phyloP scores from a whole-genome alignment of 2,113 vertebrate species.

The Protomyctophum bolini region DNA sequence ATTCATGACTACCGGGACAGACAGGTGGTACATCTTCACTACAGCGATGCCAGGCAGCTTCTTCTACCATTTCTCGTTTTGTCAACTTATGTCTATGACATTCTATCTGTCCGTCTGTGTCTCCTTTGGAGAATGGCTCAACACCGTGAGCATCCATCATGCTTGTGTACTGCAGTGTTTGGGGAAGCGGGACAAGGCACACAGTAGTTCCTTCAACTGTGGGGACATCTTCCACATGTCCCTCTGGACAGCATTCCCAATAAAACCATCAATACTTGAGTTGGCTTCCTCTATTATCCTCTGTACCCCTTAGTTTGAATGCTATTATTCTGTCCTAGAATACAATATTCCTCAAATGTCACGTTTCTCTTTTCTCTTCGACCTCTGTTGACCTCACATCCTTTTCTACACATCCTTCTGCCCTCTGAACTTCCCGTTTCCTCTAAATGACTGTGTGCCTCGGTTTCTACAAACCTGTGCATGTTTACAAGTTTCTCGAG shows the following conservation, averaged over 20 bases:
- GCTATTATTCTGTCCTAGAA: not conserved
- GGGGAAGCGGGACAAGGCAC: conserved; percentile 45
- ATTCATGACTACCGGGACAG: conserved; percentile 20
- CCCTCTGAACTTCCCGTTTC: conserved; percentile 20
- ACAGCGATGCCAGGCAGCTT: conserved; percentile 5
- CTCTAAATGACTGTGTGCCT: conserved; percentile 37
- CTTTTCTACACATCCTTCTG: conserved; percentile 17
- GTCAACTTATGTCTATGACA: not conserved
- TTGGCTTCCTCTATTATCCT: not conserved
- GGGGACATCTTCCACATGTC: conserved; percentile 22
- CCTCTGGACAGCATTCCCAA: conserved; percentile 4
- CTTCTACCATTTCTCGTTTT: conserved; percentile 1
- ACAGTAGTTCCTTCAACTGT: conserved; percentile 22
- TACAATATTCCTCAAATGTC: conserved; percentile 1
- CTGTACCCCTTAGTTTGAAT: not conserved
- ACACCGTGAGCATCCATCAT: conserved; percentile 11
- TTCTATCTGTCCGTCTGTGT: conserved; percentile 10
- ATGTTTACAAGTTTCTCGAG: conserved; percentile 51
- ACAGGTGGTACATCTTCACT: conserved; percentile 1
- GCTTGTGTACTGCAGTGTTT: conserved; percentile 16
- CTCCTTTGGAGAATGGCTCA: conserved; percentile 13
- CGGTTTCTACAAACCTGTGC: conserved; percentile 53
- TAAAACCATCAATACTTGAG: conserved; percentile 12
- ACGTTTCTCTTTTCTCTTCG: not conserved
- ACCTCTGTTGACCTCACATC: not conserved